Conservation (phyloP, 2,113 vertebrate genomes). For the Nicator chloris region DNA sequence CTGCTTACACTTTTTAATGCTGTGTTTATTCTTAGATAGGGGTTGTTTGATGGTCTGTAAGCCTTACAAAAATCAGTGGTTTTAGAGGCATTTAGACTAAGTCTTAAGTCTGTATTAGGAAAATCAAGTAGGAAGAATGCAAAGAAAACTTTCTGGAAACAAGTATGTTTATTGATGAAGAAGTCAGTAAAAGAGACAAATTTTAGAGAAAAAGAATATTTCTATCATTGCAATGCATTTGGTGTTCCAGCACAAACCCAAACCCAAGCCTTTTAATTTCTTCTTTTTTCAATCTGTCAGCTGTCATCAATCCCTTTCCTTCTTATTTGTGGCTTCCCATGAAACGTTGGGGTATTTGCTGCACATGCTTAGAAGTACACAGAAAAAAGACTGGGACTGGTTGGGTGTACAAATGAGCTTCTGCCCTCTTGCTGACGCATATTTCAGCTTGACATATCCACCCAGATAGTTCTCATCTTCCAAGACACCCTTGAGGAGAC, state of each 20-base stretch:
- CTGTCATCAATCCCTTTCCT: rapidly evolving
- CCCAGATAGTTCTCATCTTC: neutral
- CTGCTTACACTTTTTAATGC: neutral
- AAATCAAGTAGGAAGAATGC: neutral
- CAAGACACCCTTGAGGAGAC: neutral
- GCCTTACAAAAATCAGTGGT: neutral
- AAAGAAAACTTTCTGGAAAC: neutral
- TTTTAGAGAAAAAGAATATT: neutral
- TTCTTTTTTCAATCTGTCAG: neutral
- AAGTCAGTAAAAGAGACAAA: neutral
- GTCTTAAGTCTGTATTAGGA: neutral
- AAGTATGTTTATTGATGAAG: neutral
- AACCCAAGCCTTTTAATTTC: neutral
- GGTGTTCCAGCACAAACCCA: neutral
- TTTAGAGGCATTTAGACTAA: neutral
- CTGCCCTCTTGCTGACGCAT: neutral
- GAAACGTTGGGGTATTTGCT: neutral
- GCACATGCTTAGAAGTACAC: neutral
- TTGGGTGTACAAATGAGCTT: neutral
- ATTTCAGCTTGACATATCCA: neutral
- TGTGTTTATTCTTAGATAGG: neutral
- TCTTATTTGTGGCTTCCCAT: neutral
- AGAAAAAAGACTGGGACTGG: neutral
- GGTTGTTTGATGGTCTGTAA: neutral
- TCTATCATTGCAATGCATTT: neutral